Evolutionary conservation across 2,888 invertebrate species (phyloP), one percentile per base, ranked within the genome.

Genomic region (Dendrolimus pini): DNA sequence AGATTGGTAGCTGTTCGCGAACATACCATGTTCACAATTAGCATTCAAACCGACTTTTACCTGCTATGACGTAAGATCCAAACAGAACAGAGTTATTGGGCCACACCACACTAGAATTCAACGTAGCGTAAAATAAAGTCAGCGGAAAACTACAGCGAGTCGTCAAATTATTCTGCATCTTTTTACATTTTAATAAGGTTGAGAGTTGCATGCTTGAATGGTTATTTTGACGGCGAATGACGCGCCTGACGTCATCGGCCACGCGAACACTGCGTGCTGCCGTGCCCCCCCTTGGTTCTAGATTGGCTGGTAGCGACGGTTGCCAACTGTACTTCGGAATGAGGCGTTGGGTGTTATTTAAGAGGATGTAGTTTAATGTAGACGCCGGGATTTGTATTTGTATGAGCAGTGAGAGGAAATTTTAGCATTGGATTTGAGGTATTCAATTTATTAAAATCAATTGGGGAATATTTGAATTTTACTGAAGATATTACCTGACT

Each of bases 201-300:
- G 9, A 59, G 9, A 57, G 54, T 70, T 55, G 68, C 54, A 52
- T 62, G 62, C 56, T 56, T 63, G 56, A 59, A 60, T 58, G 60
- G 64, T 65, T 74, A 73, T 77, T 77, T 74, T 72, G 72, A 73
- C 70, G 78, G 69, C 59, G 64, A 41, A 66, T 87, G 87, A 87
- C 88, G 87, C 71, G 73, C 52, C 67, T 84, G 83, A 86, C 87
- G 87, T 85, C 82, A 82, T 61, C 58, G 60, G 60, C 61, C 86
- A 87, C 82, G 85, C 81, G 52, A 58, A 55, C 64, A 55, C 60
- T 61, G 81, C 85, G 80, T 86, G 86, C 58, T 69, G 67, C 47
- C 47, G 13, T 59, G 47, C 47, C 47, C 47, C 47, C 47, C 47
- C 47, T 47, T 47, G 47, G 47, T 47, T 41, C 54, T 47, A 47